Percentiles rank a stretch among this genome's conserved stretches.
phyloP scores from a whole-genome alignment of 1,140 invertebrate species.

The Holotrichia oblita region DNA sequence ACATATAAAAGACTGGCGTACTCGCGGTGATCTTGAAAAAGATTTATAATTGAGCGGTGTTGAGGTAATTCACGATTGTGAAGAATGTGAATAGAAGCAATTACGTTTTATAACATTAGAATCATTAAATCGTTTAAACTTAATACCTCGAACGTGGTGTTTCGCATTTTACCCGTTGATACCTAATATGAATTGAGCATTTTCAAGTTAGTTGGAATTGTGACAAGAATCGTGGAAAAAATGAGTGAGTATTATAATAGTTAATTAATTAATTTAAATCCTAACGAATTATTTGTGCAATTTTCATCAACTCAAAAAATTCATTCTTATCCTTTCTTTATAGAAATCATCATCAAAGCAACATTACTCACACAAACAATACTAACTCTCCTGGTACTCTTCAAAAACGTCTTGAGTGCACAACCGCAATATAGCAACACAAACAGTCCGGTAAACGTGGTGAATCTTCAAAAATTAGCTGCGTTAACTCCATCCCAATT shows the following conservation, averaged over 20 bases:
- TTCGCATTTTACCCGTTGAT: no score
- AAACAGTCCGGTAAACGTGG: constrained; percentile 10
- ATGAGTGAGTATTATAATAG: no score
- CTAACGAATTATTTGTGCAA: no score
- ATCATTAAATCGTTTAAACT: no score
- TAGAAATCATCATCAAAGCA: neutral
- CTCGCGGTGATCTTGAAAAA: constrained; percentile 22
- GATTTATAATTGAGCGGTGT: constrained; percentile 16
- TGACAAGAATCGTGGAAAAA: no score
- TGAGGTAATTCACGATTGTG: neutral
- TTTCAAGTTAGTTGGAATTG: no score
- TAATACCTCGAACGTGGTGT: no score
- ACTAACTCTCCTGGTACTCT: neutral
- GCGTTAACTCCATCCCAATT: neutral
- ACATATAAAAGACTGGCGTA: constrained; percentile 9
- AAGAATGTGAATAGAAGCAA: neutral
- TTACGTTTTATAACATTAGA: neutral
- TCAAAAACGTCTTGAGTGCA: neutral
- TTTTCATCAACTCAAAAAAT: no score
- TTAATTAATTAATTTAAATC: no score
- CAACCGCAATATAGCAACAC: neutral
- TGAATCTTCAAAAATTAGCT: constrained; percentile 16
- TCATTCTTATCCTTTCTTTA: neutral
- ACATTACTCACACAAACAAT: neutral
- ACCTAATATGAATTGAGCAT: no score